A percentile compares a stretch with the other conserved stretches of the same genome.
Evolutionary conservation across 1,140 invertebrate genomes (phyloP).

Genomic region (Ceratina japonica): DNA sequence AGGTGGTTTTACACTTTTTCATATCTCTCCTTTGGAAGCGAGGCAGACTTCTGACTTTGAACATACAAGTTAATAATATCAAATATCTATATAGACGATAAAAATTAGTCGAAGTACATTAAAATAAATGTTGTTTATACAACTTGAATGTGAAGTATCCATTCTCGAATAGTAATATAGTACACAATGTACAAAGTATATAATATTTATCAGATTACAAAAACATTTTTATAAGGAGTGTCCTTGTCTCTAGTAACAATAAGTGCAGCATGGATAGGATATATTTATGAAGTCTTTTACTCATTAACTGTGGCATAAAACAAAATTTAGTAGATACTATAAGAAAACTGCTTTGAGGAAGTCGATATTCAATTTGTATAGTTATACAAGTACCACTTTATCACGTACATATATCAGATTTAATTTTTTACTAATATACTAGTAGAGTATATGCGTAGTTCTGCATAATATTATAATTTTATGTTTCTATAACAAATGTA

Average conservation of each 20-base stretch:
- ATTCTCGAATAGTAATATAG: constrained; percentile 17
- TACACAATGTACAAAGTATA: constrained; percentile 22
- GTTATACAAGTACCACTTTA: constrained; percentile 9
- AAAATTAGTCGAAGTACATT: constrained; percentile 19
- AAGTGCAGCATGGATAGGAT: constrained; percentile 33
- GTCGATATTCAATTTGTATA: constrained; percentile 24
- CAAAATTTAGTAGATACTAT: constrained; percentile 41
- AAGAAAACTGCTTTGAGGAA: constrained; percentile 2
- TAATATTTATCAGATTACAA: constrained; percentile 29
- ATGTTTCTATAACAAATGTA: constrained; percentile 14
- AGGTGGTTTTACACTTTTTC: constrained; percentile 53
- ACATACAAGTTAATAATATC: constrained; percentile 22
- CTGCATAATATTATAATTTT: constrained; percentile 12
- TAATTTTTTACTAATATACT: constrained; percentile 25
- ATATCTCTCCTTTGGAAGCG: constrained; percentile 29
- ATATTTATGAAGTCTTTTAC: constrained; percentile 53
- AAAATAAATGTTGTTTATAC: constrained; percentile 10
- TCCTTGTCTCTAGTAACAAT: neutral
- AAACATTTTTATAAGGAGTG: constrained; percentile 39
- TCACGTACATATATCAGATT: constrained; percentile 29
- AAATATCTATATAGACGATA: constrained; percentile 13
- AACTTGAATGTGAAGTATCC: no score
- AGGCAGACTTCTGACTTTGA: constrained; percentile 28
- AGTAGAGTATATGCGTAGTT: neutral
- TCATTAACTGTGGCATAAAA: constrained; percentile 47